Percentiles rank a stretch among this genome's conserved stretches.
Conservation (phyloP, 2,888 invertebrate genomes). For the Parnassius orleans region DNA sequence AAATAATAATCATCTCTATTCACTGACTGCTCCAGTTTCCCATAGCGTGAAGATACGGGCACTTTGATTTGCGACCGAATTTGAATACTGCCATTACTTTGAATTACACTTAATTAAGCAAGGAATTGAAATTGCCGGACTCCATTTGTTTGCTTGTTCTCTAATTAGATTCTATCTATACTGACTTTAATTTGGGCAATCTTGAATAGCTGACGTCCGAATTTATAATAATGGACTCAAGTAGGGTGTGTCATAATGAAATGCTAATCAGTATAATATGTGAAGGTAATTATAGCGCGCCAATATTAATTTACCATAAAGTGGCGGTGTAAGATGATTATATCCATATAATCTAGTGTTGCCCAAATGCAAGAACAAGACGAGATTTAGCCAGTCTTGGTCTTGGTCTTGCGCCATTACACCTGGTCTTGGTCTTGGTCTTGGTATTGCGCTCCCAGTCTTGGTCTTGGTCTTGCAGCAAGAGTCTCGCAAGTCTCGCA, state of each 20-base stretch:
- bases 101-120: conserved; percentile 74
- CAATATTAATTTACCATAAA: background rate
- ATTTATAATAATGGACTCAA: conserved; percentile 8
- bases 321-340: background rate
- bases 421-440: no score
- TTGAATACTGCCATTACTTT: conserved; percentile 63
- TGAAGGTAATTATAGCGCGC: background rate
- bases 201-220: conserved; percentile 16
- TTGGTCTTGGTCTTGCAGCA: no score
- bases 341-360: no score
- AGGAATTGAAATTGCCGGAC: conserved; percentile 50
- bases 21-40: conserved; percentile 67
- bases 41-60: conserved; percentile 74
- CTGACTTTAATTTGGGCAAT: conserved; percentile 22
- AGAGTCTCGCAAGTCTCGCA: no score
- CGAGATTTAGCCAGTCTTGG: no score
- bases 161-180: conserved; percentile 39
- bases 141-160: conserved; percentile 42
- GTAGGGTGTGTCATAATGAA: conserved; percentile 8
- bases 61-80: conserved; percentile 71
- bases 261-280: background rate
- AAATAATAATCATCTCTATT: conserved; percentile 73
- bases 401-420: no score
- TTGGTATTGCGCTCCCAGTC: no score
- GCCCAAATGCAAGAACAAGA: no score